These are phyloP conservation scores for Callinectes sapidus DNA, from an alignment of 2,888 invertebrate species.

Conservation along the genomic window DNA sequence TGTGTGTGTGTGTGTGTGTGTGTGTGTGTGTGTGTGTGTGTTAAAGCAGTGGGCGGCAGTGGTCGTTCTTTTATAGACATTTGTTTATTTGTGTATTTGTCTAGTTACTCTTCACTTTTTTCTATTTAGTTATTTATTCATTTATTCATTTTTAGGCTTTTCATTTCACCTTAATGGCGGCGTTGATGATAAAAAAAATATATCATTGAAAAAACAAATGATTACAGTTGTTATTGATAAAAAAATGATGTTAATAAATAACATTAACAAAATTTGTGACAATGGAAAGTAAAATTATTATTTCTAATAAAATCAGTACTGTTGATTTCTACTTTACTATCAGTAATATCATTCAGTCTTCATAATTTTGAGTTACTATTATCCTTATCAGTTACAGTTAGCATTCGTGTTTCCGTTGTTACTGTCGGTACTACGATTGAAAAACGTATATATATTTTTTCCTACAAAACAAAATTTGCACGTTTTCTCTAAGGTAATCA, in stretches of 20 bases:
- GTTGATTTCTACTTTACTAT: no score
- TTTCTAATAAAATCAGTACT: no score
- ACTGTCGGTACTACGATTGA: no score
- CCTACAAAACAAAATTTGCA: no score
- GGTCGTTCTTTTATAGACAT: neutral
- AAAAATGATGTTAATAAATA: no score
- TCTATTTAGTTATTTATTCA: neutral
- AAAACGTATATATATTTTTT: no score
- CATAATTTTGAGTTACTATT: neutral
- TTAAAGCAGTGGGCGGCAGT: neutral
- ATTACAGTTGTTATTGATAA: no score
- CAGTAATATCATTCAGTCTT: no score
- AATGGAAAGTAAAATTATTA: no score
- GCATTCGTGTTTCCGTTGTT: neutral
- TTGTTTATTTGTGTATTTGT: neutral
- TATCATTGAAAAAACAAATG: neutral
- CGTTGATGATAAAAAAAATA: neutral
- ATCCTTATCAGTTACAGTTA: neutral
- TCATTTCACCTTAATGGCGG: neutral
- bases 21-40: constrained; percentile 19
- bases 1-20: constrained; percentile 16
- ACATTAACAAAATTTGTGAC: no score
- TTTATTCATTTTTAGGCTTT: neutral
- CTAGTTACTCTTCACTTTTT: neutral
- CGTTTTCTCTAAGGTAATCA: no score